phyloP scores from a whole-genome alignment of 2,888 invertebrate genomes.

The Bedellia somnulentella region DNA sequence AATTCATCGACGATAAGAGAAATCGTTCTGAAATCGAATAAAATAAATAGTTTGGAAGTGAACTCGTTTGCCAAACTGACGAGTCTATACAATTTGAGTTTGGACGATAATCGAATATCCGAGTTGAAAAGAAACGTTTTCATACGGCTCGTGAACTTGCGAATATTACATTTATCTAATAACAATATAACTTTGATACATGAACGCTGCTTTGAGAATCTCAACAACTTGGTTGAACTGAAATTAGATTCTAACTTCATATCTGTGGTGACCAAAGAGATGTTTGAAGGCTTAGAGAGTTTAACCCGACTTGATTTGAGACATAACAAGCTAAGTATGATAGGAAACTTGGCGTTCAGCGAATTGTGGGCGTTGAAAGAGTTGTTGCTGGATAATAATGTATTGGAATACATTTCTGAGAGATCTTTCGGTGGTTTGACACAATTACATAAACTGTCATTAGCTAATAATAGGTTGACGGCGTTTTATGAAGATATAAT shows the following conservation, averaged over 20 bases:
- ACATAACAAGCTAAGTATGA: slow-evolving; percentile 73
- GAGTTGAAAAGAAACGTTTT: slow-evolving; percentile 76
- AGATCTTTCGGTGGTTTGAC: slow-evolving; percentile 75
- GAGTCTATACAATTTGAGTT: slow-evolving; percentile 67
- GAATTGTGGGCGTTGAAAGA: slow-evolving; percentile 74
- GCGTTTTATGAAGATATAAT: slow-evolving; percentile 72
- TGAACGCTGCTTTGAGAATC: slow-evolving; percentile 78
- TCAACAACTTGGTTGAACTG: slow-evolving; percentile 74
- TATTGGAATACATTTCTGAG: slow-evolving; percentile 71
- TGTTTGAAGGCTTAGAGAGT: slow-evolving; percentile 73
- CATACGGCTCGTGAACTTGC: slow-evolving; percentile 70
- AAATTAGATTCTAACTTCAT: slow-evolving; percentile 78
- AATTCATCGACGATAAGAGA: slow-evolving; percentile 72
- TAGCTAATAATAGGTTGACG: slow-evolving; percentile 74
- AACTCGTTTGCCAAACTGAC: slow-evolving; percentile 75
- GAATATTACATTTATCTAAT: slow-evolving; percentile 76
- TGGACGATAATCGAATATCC: slow-evolving; percentile 75
- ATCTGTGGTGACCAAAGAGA: slow-evolving; percentile 74
- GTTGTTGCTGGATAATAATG: slow-evolving; percentile 69
- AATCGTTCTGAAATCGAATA: slow-evolving; percentile 69
- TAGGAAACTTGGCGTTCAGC: slow-evolving; percentile 78
- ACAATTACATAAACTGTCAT: slow-evolving; percentile 68
- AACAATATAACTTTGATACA: slow-evolving; percentile 85
- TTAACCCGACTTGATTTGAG: slow-evolving; percentile 73
- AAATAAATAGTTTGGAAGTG: slow-evolving; percentile 66